Percentiles rank a stretch among this genome's conserved stretches.
Evolutionary conservation across 1,140 invertebrate genomes (phyloP).

Genomic region (Drosophila nasuta): DNA sequence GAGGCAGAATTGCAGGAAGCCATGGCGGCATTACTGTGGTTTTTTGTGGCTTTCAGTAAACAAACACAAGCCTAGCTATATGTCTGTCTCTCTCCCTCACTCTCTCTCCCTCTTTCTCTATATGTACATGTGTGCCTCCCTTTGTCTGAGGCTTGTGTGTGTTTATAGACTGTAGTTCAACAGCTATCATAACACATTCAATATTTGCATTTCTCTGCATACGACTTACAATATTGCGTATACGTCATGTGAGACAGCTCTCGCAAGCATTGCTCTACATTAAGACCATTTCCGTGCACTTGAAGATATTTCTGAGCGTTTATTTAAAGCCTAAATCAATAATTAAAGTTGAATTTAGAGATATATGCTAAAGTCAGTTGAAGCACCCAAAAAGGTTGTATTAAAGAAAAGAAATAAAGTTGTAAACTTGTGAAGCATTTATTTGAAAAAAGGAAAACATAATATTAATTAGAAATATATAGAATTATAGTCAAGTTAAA

Average conservation of each 20-base stretch:
- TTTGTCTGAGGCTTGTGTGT: constrained; percentile 1
- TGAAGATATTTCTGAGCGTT: too few relatives aligned
- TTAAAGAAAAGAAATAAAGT: too few relatives aligned
- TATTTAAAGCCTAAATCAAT: not conserved
- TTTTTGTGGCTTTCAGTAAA: constrained; percentile 36
- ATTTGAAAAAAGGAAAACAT: too few relatives aligned
- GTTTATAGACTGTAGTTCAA: constrained; percentile 30
- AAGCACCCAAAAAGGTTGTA: too few relatives aligned
- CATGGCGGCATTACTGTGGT: constrained; percentile 29
- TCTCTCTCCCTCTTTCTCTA: not conserved
- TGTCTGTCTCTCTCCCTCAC: not conserved
- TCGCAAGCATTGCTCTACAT: not conserved
- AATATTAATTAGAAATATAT: too few relatives aligned
- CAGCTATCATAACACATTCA: constrained; percentile 38
- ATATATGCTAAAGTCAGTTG: too few relatives aligned
- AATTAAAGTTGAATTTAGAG: too few relatives aligned
- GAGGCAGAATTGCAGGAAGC: not conserved
- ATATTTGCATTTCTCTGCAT: constrained; percentile 29
- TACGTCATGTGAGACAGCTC: constrained; percentile 12
- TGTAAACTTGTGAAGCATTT: too few relatives aligned
- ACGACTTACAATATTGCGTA: constrained; percentile 32
- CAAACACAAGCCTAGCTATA: constrained; percentile 27
- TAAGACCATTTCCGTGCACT: not conserved
- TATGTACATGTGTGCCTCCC: not conserved
- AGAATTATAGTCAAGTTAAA: too few relatives aligned